Evolutionary conservation across 2,888 invertebrate genomes (phyloP).

Genomic region (Epinotia demarniana): DNA sequence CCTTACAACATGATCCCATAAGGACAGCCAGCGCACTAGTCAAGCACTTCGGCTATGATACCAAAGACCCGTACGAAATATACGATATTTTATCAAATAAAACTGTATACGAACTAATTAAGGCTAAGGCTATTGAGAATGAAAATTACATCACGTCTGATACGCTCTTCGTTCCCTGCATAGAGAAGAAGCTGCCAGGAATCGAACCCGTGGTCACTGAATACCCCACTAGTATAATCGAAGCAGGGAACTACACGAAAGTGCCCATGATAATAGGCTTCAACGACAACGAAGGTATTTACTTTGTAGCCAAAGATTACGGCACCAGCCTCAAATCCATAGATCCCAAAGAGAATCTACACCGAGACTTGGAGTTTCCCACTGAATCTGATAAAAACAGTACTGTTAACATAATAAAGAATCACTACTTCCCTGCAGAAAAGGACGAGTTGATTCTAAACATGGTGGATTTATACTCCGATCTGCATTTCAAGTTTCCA

Average conservation of each 20-base stretch:
- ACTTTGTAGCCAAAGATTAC: slow-evolving; percentile 71
- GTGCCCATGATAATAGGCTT: slow-evolving; percentile 78
- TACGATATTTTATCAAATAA: slow-evolving; percentile 67
- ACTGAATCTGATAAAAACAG: slow-evolving; percentile 63
- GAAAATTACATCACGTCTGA: slow-evolving; percentile 68
- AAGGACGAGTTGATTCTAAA: slow-evolving; percentile 72
- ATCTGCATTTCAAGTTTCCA: slow-evolving; percentile 75
- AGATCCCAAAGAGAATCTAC: slow-evolving; percentile 60
- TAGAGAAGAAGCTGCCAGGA: slow-evolving; percentile 71
- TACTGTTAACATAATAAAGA: slow-evolving; percentile 61
- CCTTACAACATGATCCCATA: slow-evolving; percentile 71
- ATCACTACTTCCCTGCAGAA: slow-evolving; percentile 66
- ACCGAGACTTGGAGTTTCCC: slow-evolving; percentile 69
- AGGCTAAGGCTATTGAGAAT: slow-evolving; percentile 65
- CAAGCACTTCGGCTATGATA: slow-evolving; percentile 70
- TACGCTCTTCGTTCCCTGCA: slow-evolving; percentile 72
- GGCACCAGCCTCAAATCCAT: slow-evolving; percentile 64
- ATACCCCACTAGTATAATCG: slow-evolving; percentile 67
- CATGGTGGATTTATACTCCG: slow-evolving; percentile 76
- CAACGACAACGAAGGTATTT: slow-evolving; percentile 76
- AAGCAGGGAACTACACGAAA: slow-evolving; percentile 72
- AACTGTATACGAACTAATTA: slow-evolving; percentile 65
- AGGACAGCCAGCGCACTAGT: slow-evolving; percentile 66
- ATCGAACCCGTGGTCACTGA: slow-evolving; percentile 68
- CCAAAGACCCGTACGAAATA: slow-evolving; percentile 70